A percentile compares a stretch with the other conserved stretches of the same genome.
Conservation (phyloP, 2,888 invertebrate species). For the Scaptomyza polygonia region DNA sequence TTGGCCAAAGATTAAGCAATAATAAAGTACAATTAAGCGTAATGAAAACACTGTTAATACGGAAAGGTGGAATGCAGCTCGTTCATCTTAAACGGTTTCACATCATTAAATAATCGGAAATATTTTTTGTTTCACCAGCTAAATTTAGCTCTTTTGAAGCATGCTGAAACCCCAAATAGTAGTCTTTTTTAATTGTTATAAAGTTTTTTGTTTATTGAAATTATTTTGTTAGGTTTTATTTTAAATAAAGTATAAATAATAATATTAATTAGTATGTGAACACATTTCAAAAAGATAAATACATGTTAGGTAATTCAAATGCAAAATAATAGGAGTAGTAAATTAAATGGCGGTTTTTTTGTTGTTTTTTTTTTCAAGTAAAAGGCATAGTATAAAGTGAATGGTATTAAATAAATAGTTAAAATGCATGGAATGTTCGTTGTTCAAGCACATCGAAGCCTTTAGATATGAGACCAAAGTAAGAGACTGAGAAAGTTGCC, state of each 20-base stretch:
- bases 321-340: not conserved
- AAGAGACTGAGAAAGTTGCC: conserved; percentile 5
- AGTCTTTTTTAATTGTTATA: conserved; percentile 32
- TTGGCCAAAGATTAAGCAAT: conserved; percentile 82
- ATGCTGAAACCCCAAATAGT: too few relatives aligned
- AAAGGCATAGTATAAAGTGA: conserved; percentile 33
- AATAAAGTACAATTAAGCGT: conserved; percentile 64
- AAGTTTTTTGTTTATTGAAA: conserved; percentile 33
- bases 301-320: conserved; percentile 8
- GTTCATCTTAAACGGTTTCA: too few relatives aligned
- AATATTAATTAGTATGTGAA: conserved; percentile 49
- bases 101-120: too few relatives aligned
- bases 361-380: conserved; percentile 2
- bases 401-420: conserved; percentile 39
- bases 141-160: too few relatives aligned
- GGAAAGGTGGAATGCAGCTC: not conserved
- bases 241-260: conserved; percentile 38
- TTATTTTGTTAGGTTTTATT: conserved; percentile 44
- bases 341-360: conserved; percentile 11
- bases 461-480: conserved; percentile 61
- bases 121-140: too few relatives aligned
- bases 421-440: conserved; percentile 74
- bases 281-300: conserved; percentile 35
- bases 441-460: conserved; percentile 39
- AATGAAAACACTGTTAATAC: not conserved